These are phyloP conservation scores for Eufriesea mexicana DNA, from an alignment of 1,140 invertebrate genomes.

Conservation along the genomic window DNA sequence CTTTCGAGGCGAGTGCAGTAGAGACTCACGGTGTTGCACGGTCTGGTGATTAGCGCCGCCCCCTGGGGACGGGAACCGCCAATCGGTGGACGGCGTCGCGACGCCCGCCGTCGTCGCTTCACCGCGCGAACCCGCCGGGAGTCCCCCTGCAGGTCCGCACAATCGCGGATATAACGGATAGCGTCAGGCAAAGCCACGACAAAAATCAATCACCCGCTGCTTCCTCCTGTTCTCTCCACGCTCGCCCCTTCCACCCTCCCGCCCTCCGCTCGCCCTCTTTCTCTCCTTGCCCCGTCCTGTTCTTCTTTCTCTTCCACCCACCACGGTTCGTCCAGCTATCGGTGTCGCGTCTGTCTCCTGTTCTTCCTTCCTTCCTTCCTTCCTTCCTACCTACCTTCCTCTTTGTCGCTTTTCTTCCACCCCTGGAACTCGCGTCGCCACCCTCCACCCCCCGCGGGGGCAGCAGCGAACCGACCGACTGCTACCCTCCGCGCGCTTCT, in stretches of 20 bases:
- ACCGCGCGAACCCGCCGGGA: conserved; percentile 72
- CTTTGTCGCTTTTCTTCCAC: too few species aligned
- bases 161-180: conserved; percentile 81
- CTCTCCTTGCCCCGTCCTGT: conserved; percentile 14
- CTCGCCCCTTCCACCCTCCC: conserved; percentile 40
- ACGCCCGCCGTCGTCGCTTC: conserved; percentile 78
- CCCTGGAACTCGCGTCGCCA: too few species aligned
- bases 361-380: too few species aligned
- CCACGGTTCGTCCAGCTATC: too few species aligned
- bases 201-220: conserved; percentile 82
- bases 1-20: conserved; percentile 77
- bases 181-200: conserved; percentile 81
- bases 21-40: conserved; percentile 75
- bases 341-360: too few species aligned
- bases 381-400: too few species aligned
- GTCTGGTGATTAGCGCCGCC: conserved; percentile 83
- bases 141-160: conserved; percentile 72
- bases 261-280: conserved; percentile 14
- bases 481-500: too few species aligned
- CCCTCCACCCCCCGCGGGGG: too few species aligned
- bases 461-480: too few species aligned
- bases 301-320: too few species aligned
- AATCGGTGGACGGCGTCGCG: conserved; percentile 81
- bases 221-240: conserved; percentile 69
- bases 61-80: conserved; percentile 81